Evolutionary conservation across 1,140 invertebrate species (phyloP).

Genomic region (Tetraneura akinire): DNA sequence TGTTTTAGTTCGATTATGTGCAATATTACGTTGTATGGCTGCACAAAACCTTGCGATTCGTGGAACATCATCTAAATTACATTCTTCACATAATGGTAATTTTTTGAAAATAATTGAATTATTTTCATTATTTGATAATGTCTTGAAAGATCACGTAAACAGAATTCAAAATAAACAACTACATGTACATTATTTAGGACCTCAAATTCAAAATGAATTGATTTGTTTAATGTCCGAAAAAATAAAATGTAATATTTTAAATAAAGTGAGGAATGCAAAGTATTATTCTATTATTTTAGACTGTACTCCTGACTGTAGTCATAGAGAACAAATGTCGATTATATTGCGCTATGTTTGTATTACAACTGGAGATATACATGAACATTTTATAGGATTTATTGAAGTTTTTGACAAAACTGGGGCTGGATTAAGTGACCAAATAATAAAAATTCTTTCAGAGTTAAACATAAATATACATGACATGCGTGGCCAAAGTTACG

Average conservation of each 20-base stretch:
- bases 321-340: neutral
- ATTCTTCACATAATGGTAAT: neutral
- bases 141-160: neutral
- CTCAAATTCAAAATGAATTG: neutral
- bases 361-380: neutral
- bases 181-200: neutral
- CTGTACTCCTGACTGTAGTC: neutral
- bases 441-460: neutral
- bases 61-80: neutral
- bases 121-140: slow-evolving; percentile 5
- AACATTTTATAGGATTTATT: slow-evolving; percentile 1
- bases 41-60: neutral
- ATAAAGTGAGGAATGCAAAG: neutral
- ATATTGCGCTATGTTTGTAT: neutral
- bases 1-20: neutral
- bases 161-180: neutral
- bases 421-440: neutral
- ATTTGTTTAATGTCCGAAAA: neutral
- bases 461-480: neutral
- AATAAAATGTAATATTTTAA: neutral
- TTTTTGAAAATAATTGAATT: neutral
- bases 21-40: neutral
- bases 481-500: slow-evolving; percentile 12
- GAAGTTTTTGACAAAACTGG: neutral
- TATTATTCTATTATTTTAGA: neutral